Base-by-base conservation (phyloP, 1,140 invertebrate species). In the Neomicropteryx cornuta region DNA sequence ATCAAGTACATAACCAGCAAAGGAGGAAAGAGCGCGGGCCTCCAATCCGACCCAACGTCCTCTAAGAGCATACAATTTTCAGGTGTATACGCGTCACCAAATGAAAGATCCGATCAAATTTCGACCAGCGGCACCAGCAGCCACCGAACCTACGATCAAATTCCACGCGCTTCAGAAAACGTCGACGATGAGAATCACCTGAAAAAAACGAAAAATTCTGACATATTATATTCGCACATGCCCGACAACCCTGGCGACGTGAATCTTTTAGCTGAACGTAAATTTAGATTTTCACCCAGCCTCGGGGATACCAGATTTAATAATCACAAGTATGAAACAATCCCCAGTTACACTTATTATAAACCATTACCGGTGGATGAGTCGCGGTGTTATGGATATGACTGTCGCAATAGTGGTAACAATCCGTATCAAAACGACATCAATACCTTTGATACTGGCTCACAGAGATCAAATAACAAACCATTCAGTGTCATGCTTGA, bases 181-280 rank as follows among this genome's bases (percentile, higher is more conserved):
- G 24, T 8, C 24, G 24, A 27, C n/a, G 24, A 8, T n/a, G 24
- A 27, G 8, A 27, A 8, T 27, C n/a, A 27, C 24, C 8, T n/a
- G 8, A n/a, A 43, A 19, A 33, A 16, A 18, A n/a, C 1, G 29
- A 39, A 10, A 10, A 21, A 5, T n/a, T n/a, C n/a, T n/a, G n/a
- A n/a, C n/a, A n/a, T n/a, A n/a, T n/a, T n/a, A n/a, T n/a, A n/a
- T n/a, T n/a, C n/a, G n/a, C n/a, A n/a, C 38, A 66, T 58, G 40
- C 66, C 66, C 11, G 55, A 58, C 28, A 60, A 41, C 43, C 62
- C 62, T 3, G 57, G 58, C 13, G 63, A 68, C 40, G 54, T 68
- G 2, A 68, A 68, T 52, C 51, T 66, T 33, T 47, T 68, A 41
- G 66, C 60, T 23, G 66, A 66, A 43, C 52, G 51, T 8, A 48